phyloP scores from a whole-genome alignment of 2,113 vertebrate genomes.

The Choloepus hoffmanni region DNA sequence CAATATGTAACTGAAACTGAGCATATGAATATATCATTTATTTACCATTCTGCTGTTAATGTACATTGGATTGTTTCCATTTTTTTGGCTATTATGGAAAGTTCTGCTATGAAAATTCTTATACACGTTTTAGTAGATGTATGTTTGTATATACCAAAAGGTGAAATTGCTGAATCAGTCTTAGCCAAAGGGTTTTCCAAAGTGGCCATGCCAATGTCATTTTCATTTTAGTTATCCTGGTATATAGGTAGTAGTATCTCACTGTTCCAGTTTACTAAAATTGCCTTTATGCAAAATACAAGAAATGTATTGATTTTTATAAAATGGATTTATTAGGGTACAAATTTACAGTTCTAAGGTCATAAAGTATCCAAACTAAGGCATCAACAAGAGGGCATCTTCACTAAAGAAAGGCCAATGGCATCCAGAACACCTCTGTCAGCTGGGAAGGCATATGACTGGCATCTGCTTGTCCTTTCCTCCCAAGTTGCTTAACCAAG shows the following conservation, averaged over 20 bases:
- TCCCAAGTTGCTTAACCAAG: too few species aligned
- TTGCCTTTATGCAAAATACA: too few species aligned
- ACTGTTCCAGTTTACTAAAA: background rate
- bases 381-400: too few species aligned
- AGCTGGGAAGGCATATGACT: too few species aligned
- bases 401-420: too few species aligned
- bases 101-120: background rate
- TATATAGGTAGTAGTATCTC: background rate
- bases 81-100: background rate
- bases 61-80: background rate
- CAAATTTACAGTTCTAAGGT: too few species aligned
- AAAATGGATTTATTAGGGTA: too few species aligned
- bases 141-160: background rate
- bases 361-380: too few species aligned
- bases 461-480: too few species aligned
- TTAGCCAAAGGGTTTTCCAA: background rate
- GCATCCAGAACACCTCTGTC: too few species aligned
- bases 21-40: background rate
- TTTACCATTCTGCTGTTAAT: background rate
- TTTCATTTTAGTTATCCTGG: slow-evolving; percentile 22
- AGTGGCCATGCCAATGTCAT: background rate
- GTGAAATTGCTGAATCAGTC: background rate
- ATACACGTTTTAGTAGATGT: background rate
- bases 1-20: background rate
- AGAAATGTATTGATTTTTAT: too few species aligned